phyloP scores from a whole-genome alignment of 2,888 invertebrate genomes.

The Rosalia funebris region DNA sequence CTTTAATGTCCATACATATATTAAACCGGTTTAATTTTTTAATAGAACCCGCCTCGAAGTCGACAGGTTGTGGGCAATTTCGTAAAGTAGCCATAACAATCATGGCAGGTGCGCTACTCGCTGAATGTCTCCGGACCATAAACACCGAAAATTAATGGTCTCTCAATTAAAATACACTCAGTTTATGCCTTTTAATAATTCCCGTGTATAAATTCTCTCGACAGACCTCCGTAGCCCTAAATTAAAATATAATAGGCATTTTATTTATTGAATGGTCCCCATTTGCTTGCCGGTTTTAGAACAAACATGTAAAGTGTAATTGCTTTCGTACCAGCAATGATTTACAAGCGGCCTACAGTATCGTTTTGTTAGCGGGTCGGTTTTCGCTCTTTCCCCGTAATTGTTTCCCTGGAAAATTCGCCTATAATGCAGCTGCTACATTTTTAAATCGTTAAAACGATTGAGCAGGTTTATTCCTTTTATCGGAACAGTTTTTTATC shows the following conservation, averaged over 20 bases:
- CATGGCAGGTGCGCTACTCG: constrained; percentile 31
- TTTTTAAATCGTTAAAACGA: no score
- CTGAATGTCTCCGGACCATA: constrained; percentile 28
- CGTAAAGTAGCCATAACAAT: constrained; percentile 24
- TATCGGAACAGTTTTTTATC: no score
- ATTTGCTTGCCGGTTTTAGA: no score
- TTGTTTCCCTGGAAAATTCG: no score
- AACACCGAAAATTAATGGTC: constrained; percentile 33
- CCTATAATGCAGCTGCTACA: no score
- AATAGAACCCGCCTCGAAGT: not conserved
- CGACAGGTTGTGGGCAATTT: constrained; percentile 26
- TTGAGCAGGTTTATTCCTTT: no score
- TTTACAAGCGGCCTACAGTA: not conserved
- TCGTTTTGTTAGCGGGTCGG: not conserved
- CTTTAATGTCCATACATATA: not conserved
- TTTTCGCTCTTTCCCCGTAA: no score
- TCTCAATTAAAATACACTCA: constrained; percentile 31
- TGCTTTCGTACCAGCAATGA: not conserved
- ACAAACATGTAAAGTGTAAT: not conserved
- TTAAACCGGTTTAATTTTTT: constrained; percentile 1
- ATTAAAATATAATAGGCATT: not conserved
- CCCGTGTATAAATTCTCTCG: constrained; percentile 28
- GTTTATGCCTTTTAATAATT: constrained; percentile 36
- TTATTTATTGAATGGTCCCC: not conserved
- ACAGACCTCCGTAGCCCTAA: constrained; percentile 6